Percentiles rank a stretch among this genome's conserved stretches.
These are phyloP conservation scores for Rhingia rostrata DNA, from an alignment of 2,888 invertebrate species.

Conservation along the genomic window DNA sequence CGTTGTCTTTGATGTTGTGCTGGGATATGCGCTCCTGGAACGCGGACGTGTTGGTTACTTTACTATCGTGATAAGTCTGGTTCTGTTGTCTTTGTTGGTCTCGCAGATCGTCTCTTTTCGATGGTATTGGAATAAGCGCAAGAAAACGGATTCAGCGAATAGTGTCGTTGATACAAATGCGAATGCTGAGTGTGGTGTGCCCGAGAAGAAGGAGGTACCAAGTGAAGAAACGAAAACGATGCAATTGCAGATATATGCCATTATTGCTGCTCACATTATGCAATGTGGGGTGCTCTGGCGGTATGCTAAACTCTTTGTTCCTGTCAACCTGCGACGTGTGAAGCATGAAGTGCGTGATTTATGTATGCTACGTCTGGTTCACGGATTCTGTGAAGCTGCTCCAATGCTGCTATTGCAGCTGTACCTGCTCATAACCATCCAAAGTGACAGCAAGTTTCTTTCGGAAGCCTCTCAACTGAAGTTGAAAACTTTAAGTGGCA, in stretches of 20 bases:
- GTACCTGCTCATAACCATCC: conserved; percentile 86
- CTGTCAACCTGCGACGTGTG: conserved; percentile 91
- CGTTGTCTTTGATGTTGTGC: conserved; percentile 93
- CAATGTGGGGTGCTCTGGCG: conserved; percentile 91
- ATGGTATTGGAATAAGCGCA: conserved; percentile 86
- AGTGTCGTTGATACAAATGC: conserved; percentile 28
- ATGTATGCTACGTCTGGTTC: conserved; percentile 91
- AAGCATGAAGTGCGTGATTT: conserved; percentile 91
- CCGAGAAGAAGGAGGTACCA: conserved; percentile 49
- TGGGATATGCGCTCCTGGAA: conserved; percentile 92
- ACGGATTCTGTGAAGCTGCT: conserved; percentile 94
- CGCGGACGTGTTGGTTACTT: conserved; percentile 87
- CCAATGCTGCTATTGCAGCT: conserved; percentile 93
- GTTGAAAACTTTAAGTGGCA: conserved; percentile 75
- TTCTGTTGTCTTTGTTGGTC: conserved; percentile 89
- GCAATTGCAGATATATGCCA: conserved; percentile 79
- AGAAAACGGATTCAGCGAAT: conserved; percentile 19
- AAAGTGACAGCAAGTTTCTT: conserved; percentile 78
- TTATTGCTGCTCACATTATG: conserved; percentile 86
- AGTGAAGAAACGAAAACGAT: conserved; percentile 25
- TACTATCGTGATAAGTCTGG: conserved; percentile 87
- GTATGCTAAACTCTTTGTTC: conserved; percentile 92
- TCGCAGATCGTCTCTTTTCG: conserved; percentile 90
- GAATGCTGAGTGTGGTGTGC: conserved; percentile 30
- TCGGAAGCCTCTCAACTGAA: conserved; percentile 77